Base-by-base conservation (phyloP, 1,140 invertebrate species). In the Panagrolaimus sp. region DNA sequence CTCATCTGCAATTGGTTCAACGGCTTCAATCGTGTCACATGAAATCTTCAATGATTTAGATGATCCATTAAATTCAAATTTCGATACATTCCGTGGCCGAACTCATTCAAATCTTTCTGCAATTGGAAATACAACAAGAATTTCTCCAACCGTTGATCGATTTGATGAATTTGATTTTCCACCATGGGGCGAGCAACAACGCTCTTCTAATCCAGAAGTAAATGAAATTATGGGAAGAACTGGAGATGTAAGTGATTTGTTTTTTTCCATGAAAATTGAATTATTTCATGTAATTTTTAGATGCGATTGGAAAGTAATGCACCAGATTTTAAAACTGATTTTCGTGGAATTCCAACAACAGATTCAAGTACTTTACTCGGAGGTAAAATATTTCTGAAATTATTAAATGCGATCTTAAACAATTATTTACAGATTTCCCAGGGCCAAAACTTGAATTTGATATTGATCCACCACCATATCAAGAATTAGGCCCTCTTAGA, bases 131-230 rank as follows among this genome's bases (percentile, higher is more conserved):
- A 14, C 62, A 12, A 65, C 68, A 5, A 71, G 77, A 5, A 52
- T 79, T 15, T 78, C 79, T 46, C 78, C 78, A 38, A 65, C 77
- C 17, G 21, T 63, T 63, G 24, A 14, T 63, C 21, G 38, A 8
- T 82, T 76, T 46, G 79, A 81, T 7, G 81, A 83, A 32, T 72
- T 80, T 28, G 74, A 80, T 6, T 83, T 83, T 47, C 79, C 79
- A 26, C 70, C 78, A 0, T 21, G 28, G 21, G 52, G 52, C 4
- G 10, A 26, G 17, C 21, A 21, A 12, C 52, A 21, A 26, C 21
- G 52, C 17, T 26, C 12, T 12, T 58, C 52, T 12, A 58, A 58
- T 28, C 52, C 52, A 6, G 52, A 58, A 14, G 8, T 58, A 10
- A 58, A 58, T 24, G 52, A 58, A 26, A 58, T 58, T 21, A 12